Percentiles rank a stretch among this genome's conserved stretches.
Conservation (phyloP, 2,888 invertebrate species). For the Parnassius mnemosyne region DNA sequence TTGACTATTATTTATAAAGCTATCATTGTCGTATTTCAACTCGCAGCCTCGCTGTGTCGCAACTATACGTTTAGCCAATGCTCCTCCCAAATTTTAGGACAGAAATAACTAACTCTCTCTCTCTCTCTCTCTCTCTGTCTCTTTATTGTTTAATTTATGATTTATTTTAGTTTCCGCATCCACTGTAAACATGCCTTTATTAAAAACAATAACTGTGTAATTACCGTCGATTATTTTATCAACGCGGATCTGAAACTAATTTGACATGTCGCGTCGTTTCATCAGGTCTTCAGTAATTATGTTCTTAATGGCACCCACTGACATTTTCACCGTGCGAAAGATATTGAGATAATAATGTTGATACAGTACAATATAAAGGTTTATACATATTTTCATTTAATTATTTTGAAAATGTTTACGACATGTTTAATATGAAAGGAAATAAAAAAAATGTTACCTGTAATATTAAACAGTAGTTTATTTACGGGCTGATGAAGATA, state of each 20-base stretch:
- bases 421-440: not conserved
- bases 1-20: too few relatives aligned
- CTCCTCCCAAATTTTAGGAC: too few relatives aligned
- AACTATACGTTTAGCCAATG: too few relatives aligned
- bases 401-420: constrained; percentile 1
- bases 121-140: too few relatives aligned
- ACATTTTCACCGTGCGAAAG: constrained; percentile 30
- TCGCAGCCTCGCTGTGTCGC: too few relatives aligned
- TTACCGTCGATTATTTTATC: constrained; percentile 4
- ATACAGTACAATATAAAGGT: constrained; percentile 7
- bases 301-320: constrained; percentile 11
- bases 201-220: constrained; percentile 1
- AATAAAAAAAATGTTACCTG: not conserved
- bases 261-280: constrained; percentile 6
- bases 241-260: constrained; percentile 8
- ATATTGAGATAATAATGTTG: constrained; percentile 21
- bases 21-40: too few relatives aligned
- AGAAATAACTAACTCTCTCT: too few relatives aligned
- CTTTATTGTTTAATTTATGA: too few relatives aligned
- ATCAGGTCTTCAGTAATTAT: not conserved
- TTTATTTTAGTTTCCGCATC: not conserved
- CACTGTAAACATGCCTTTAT: not conserved
- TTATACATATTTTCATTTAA: constrained; percentile 9
- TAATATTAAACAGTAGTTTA: too few relatives aligned
- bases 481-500: too few relatives aligned